Evolutionary conservation across 2,797 vertebrate species (phyloP).

Genomic region (Benthosema pterotum): DNA sequence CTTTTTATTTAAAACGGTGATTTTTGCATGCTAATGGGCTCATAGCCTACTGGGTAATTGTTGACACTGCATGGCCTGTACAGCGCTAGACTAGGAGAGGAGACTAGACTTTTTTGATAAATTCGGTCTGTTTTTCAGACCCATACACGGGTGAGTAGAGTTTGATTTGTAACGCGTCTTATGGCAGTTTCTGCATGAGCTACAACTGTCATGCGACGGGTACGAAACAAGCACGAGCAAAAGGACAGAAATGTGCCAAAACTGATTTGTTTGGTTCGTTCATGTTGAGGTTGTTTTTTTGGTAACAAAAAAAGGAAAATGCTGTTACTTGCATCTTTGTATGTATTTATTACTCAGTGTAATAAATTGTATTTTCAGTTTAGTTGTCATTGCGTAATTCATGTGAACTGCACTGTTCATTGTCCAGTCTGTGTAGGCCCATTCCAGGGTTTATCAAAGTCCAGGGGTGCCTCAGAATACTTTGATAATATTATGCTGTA

Average conservation of each 20-base stretch:
- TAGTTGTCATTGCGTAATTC: conserved; percentile 57
- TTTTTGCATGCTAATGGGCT: conserved; percentile 86
- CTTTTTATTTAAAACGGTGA: conserved; percentile 66
- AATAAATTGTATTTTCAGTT: conserved; percentile 96
- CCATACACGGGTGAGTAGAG: conserved; percentile 53
- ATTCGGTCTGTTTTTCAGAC: conserved; percentile 74
- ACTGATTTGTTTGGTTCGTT: conserved; percentile 65
- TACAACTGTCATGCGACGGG: too few species aligned
- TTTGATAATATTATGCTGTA: too few species aligned
- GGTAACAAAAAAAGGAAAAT: conserved; percentile 74
- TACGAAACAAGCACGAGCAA: conserved; percentile 19
- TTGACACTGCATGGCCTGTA: conserved; percentile 87
- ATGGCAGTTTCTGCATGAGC: too few species aligned
- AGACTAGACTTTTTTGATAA: conserved; percentile 72
- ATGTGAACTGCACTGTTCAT: neutral
- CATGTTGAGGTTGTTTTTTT: conserved; percentile 66
- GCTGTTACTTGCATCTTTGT: conserved; percentile 82
- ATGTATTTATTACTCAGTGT: conserved; percentile 87
- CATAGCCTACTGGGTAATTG: conserved; percentile 75
- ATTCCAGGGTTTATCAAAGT: too few species aligned
- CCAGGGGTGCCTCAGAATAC: too few species aligned
- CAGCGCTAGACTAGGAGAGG: conserved; percentile 80
- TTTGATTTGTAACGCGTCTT: too few species aligned
- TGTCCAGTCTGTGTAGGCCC: neutral
- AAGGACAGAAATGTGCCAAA: conserved; percentile 64